Evolutionary conservation across 2,113 vertebrate species (phyloP).

Genomic region (Lagopus muta): DNA sequence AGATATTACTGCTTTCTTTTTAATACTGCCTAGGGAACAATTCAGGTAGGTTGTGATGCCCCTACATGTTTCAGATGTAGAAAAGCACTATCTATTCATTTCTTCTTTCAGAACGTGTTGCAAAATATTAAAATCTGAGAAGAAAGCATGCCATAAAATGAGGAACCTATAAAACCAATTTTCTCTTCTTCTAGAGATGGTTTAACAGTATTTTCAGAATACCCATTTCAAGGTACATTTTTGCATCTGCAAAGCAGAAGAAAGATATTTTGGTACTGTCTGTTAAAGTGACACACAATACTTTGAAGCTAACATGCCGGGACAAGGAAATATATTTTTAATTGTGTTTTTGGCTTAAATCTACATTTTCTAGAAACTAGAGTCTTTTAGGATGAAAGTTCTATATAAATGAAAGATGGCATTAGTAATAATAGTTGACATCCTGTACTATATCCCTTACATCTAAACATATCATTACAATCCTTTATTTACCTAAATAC

Average conservation of each 20-base stretch:
- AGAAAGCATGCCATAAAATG: slow-evolving; percentile 68
- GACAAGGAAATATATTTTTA: slow-evolving; percentile 67
- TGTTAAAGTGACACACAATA: slow-evolving; percentile 56
- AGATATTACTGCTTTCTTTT: slow-evolving; percentile 65
- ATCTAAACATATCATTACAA: slow-evolving; percentile 10
- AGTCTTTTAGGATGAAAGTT: slow-evolving; percentile 62
- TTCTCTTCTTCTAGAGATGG: slow-evolving; percentile 64
- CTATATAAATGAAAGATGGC: slow-evolving; percentile 60
- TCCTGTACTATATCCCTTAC: slow-evolving; percentile 34
- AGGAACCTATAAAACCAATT: slow-evolving; percentile 68
- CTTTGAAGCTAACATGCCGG: slow-evolving; percentile 40
- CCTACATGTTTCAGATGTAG: slow-evolving; percentile 64
- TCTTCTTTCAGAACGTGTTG: slow-evolving; percentile 60
- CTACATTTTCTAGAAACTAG: slow-evolving; percentile 63
- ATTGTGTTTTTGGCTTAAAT: slow-evolving; percentile 69
- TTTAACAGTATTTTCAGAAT: slow-evolving; percentile 60
- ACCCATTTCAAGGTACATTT: slow-evolving; percentile 48
- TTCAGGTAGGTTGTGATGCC: slow-evolving; percentile 70
- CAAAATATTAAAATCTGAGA: slow-evolving; percentile 69
- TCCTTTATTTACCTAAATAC: slow-evolving; percentile 61
- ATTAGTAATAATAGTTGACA: slow-evolving; percentile 53
- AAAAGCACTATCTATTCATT: slow-evolving; percentile 65
- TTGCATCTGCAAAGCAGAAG: slow-evolving; percentile 50
- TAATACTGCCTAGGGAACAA: slow-evolving; percentile 61
- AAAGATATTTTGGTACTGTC: slow-evolving; percentile 52